These are phyloP conservation scores for Dipodomys stephensi DNA, from an alignment of 2,113 vertebrate genomes.

Conservation along the genomic window DNA sequence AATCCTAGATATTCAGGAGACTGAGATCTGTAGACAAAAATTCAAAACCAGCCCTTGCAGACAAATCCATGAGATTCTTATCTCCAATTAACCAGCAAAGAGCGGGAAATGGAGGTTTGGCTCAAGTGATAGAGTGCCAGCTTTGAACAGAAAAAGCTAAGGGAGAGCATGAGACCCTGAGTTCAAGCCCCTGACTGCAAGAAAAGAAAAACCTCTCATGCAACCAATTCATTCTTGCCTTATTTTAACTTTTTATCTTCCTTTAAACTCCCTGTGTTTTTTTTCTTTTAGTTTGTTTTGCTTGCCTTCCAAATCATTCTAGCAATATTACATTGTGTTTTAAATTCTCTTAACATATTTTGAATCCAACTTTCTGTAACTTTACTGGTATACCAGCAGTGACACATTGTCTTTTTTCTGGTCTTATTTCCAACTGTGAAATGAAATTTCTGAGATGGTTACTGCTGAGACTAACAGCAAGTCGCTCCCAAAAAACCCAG, in stretches of 20 bases:
- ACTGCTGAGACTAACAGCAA: neutral
- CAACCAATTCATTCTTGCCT: neutral
- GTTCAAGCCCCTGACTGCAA: too few species aligned
- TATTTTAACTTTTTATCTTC: neutral
- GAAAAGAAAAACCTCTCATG: neutral
- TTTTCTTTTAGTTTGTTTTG: neutral
- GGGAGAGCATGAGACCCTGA: too few species aligned
- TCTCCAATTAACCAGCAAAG: too few species aligned
- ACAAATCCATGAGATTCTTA: too few species aligned
- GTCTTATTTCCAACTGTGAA: constrained; percentile 49
- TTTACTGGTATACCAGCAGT: neutral
- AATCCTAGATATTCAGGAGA: too few species aligned
- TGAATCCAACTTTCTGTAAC: neutral
- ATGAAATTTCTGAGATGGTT: constrained; percentile 51
- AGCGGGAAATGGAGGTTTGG: too few species aligned
- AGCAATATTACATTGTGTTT: neutral
- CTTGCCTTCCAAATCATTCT: neutral
- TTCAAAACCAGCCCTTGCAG: too few species aligned
- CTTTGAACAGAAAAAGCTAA: too few species aligned
- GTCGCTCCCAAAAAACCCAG: constrained; percentile 63
- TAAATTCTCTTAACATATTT: neutral
- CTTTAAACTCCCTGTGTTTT: neutral
- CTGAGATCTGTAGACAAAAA: too few species aligned
- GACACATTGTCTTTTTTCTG: neutral
- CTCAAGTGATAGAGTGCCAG: too few species aligned